These are phyloP conservation scores for Chloropsis hardwickii DNA, from an alignment of 2,113 vertebrate genomes.

Conservation along the genomic window DNA sequence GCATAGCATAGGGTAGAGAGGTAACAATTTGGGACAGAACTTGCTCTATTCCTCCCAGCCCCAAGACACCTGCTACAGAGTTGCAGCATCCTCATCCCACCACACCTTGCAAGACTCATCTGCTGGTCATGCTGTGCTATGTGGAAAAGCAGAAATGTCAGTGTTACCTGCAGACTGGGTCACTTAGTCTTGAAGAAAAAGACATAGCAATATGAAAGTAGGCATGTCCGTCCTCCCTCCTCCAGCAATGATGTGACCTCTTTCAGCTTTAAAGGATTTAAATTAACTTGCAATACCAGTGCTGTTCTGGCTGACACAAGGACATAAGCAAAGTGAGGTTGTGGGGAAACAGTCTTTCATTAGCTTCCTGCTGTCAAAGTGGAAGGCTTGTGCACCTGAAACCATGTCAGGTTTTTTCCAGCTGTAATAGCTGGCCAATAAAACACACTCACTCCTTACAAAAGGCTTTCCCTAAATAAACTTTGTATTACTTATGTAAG, in stretches of 20 bases:
- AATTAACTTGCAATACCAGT: not conserved
- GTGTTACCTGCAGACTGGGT: fast-evolving
- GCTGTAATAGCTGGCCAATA: not conserved
- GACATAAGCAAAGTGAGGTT: not conserved
- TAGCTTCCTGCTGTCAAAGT: not conserved
- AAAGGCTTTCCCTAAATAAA: not conserved
- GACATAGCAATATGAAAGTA: not conserved
- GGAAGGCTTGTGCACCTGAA: not conserved
- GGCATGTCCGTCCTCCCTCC: not conserved
- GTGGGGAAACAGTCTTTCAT: not conserved
- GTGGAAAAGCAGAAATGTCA: not conserved
- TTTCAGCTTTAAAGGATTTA: not conserved
- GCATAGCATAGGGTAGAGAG: not conserved
- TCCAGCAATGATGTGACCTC: not conserved
- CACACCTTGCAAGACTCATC: not conserved
- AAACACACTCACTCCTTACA: not conserved
- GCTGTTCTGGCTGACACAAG: not conserved
- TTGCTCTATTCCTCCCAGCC: fast-evolving
- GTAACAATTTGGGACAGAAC: not conserved
- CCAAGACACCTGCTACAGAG: not conserved
- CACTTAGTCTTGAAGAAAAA: not conserved
- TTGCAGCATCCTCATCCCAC: not conserved
- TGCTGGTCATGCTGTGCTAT: not conserved
- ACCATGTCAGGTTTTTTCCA: not conserved
- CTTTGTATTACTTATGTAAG: not conserved